phyloP scores from a whole-genome alignment of 2,888 invertebrate species.

The Agonum fuliginosum region DNA sequence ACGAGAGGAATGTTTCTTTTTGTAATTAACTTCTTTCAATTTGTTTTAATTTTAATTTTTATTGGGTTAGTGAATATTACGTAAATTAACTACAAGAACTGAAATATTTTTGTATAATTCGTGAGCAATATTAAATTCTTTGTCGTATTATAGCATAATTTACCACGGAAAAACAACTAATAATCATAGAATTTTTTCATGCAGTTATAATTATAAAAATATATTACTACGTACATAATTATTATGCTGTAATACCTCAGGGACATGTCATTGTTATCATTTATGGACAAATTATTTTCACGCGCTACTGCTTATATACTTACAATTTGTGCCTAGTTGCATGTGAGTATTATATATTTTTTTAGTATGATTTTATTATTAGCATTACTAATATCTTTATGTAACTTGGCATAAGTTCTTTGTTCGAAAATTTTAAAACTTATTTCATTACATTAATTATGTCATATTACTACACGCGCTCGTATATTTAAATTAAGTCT shows the following conservation, averaged over 20 bases:
- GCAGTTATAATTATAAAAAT: too few relatives aligned
- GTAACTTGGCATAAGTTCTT: constrained; percentile 11
- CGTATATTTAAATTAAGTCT: constrained; percentile 21
- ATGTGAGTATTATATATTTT: constrained; percentile 15
- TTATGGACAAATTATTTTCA: constrained; percentile 4
- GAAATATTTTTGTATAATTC: constrained; percentile 24
- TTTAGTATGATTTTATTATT: constrained; percentile 2
- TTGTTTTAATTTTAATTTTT: not conserved
- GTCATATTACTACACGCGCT: constrained; percentile 8
- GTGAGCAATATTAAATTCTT: constrained; percentile 3
- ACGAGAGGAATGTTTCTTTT: not conserved
- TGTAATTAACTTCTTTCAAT: not conserved
- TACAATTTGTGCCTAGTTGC: constrained; percentile 25
- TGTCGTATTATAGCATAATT: constrained; percentile 16
- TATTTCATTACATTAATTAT: constrained; percentile 29
- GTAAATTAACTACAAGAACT: constrained; percentile 15
- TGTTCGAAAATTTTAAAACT: constrained; percentile 19
- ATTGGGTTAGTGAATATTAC: not conserved
- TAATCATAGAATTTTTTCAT: too few relatives aligned
- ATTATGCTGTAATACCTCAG: constrained; percentile 22
- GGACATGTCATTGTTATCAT: constrained; percentile 14
- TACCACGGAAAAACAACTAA: too few relatives aligned
- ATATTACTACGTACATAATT: too few relatives aligned
- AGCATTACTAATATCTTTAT: constrained; percentile 32
- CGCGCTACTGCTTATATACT: constrained; percentile 23